Percentiles rank a stretch among this genome's conserved stretches.
Conservation (phyloP, 2,113 vertebrate species). For the Cryptotis parvus region DNA sequence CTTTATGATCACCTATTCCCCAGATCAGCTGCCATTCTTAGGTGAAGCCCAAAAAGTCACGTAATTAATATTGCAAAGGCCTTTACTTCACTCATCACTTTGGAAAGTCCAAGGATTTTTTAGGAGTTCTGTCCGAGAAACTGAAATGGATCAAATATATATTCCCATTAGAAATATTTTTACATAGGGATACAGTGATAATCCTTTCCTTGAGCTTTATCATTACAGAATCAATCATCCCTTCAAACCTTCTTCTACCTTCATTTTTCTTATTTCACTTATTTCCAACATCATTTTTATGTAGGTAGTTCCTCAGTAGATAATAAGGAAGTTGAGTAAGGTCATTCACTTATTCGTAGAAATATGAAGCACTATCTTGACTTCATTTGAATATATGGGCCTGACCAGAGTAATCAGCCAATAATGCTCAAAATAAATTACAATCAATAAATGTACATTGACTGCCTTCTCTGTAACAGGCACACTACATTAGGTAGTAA, state of each 20-base stretch:
- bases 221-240: neutral
- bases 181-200: neutral
- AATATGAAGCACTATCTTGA: neutral
- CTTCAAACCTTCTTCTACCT: neutral
- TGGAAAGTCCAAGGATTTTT: neutral
- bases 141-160: neutral
- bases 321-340: neutral
- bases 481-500: neutral
- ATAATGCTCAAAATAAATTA: conserved; percentile 4
- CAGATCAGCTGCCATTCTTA: neutral
- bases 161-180: neutral
- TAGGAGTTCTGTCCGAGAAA: neutral
- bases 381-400: neutral
- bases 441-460: neutral
- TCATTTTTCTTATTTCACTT: neutral
- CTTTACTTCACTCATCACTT: neutral
- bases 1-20: neutral
- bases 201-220: neutral
- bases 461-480: neutral
- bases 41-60: neutral
- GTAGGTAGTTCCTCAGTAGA: neutral
- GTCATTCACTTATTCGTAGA: neutral
- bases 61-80: neutral
- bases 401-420: neutral
- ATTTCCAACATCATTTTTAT: conserved; percentile 16